Evolutionary conservation across 2,797 vertebrate genomes (phyloP).

Genomic region (Myoxocephalus aenaeus): DNA sequence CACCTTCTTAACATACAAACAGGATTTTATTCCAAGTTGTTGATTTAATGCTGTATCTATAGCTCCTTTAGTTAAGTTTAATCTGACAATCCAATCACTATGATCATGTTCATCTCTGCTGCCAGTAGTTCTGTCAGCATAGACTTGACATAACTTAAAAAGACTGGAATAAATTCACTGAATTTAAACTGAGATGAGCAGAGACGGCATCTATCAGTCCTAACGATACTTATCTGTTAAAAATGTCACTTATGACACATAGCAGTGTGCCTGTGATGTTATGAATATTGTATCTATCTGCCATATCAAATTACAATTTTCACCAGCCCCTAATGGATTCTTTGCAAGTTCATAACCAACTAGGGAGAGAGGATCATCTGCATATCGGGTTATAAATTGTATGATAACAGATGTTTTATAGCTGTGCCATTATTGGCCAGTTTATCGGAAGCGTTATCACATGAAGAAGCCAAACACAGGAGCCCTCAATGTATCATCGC

Average conservation of each 20-base stretch:
- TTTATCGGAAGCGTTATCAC: background rate
- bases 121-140: background rate
- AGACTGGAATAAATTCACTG: background rate
- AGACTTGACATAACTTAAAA: background rate
- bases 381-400: conserved; percentile 13
- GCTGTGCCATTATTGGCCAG: background rate
- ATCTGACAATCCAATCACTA: background rate
- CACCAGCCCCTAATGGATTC: conserved; percentile 9
- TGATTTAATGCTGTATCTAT: conserved; percentile 10
- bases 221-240: conserved; percentile 10
- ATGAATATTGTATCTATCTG: conserved; percentile 39
- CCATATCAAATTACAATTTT: conserved; percentile 23
- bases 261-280: conserved; percentile 3
- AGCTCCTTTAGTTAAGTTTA: conserved; percentile 1
- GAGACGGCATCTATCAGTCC: background rate
- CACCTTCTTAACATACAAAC: background rate
- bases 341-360: conserved; percentile 1
- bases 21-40: conserved; percentile 5
- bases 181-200: background rate
- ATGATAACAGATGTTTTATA: conserved; percentile 8
- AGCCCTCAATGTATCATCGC: background rate
- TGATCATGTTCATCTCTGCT: background rate
- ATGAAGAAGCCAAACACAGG: background rate
- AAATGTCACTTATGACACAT: conserved; percentile 20
- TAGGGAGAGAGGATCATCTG: conserved; percentile 12